Evolutionary conservation across 2,888 invertebrate species (phyloP).

Genomic region (Drosophila fulvimacula): DNA sequence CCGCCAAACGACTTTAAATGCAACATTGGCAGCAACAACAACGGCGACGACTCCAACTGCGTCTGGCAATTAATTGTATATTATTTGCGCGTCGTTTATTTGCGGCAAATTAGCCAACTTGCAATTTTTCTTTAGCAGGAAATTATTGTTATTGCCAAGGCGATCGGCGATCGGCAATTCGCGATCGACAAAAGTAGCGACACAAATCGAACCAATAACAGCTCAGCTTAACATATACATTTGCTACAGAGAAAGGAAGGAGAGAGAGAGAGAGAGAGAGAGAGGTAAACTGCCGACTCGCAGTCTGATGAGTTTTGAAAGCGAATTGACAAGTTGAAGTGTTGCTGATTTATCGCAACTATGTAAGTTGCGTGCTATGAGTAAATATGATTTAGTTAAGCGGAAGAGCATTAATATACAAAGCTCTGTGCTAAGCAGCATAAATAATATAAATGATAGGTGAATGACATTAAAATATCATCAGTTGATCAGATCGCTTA

Average conservation of each 20-base stretch:
- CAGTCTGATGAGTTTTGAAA: constrained; percentile 44
- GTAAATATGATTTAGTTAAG: neutral
- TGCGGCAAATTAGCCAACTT: constrained; percentile 76
- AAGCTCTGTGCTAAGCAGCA: neutral
- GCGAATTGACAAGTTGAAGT: constrained; percentile 47
- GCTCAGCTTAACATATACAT: constrained; percentile 40
- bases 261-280: constrained; percentile 3
- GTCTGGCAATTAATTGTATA: constrained; percentile 76
- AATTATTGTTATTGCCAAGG: constrained; percentile 72
- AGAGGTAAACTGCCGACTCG: constrained; percentile 13
- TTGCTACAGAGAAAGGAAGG: constrained; percentile 17
- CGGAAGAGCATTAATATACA: constrained; percentile 5
- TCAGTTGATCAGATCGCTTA: no score
- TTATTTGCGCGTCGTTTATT: constrained; percentile 79
- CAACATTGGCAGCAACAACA: constrained; percentile 30
- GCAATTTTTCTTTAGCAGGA: constrained; percentile 75
- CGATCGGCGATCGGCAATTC: constrained; percentile 39
- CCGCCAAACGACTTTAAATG: constrained; percentile 52
- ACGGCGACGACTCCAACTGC: constrained; percentile 44
- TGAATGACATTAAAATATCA: neutral
- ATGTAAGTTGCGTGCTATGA: constrained; percentile 15
- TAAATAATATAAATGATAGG: neutral
- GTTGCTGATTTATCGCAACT: constrained; percentile 15
- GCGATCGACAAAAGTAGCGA: constrained; percentile 24
- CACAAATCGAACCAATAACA: constrained; percentile 43